Evolutionary conservation across 2,797 vertebrate genomes (phyloP).

Genomic region (Botia kubotai): DNA sequence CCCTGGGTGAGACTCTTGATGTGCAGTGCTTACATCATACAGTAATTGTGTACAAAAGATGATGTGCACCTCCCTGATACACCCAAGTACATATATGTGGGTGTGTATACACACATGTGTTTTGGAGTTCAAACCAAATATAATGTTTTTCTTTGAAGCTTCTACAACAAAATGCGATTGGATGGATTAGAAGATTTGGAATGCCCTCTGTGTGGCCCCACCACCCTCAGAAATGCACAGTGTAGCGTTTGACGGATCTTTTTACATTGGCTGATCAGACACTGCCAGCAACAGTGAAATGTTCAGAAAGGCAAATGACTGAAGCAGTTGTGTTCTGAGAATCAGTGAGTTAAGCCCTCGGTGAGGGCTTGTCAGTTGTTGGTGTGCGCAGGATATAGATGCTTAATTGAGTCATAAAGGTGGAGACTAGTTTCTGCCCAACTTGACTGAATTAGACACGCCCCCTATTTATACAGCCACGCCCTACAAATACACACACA

Average conservation of each 20-base stretch:
- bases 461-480: neutral
- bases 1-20: slow-evolving; percentile 71
- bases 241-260: slow-evolving; percentile 31
- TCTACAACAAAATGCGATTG: slow-evolving; percentile 81
- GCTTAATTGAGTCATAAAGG: neutral
- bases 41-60: neutral
- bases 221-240: neutral
- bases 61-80: neutral
- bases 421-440: neutral
- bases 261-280: slow-evolving; percentile 44
- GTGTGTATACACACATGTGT: neutral
- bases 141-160: slow-evolving; percentile 65
- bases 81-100: neutral
- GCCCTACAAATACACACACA: too few relatives aligned
- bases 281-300: slow-evolving; percentile 22
- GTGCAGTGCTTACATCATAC: neutral
- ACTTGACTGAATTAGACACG: neutral
- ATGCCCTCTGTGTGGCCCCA: neutral
- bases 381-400: neutral
- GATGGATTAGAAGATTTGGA: slow-evolving; percentile 79
- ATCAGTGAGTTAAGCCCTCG: neutral
- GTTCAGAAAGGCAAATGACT: slow-evolving; percentile 12
- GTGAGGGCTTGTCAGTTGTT: neutral
- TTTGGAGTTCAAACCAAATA: neutral
- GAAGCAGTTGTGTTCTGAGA: neutral